Evolutionary conservation across 1,140 invertebrate species (phyloP), one percentile per base, ranked within the genome.

Genomic region (Zaprionus camerounensis): DNA sequence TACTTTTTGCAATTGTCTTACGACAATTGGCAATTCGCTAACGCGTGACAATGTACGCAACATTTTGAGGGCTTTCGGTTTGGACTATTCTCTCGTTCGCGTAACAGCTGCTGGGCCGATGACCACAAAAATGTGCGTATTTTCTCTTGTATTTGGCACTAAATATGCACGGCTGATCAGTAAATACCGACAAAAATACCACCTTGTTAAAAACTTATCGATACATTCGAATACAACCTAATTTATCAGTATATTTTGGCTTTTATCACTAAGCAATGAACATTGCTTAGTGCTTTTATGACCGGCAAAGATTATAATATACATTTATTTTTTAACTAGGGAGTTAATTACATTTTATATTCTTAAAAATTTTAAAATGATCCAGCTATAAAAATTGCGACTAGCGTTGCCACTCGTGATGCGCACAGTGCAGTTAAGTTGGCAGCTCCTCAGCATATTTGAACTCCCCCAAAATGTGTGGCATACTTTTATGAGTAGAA

Each of bases 1-100:
- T 92, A 92, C 91, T 91, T 92, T 92, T 91, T 92, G 91, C 76
- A 92, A 85, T 92, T 92, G 91, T 76, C 82, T 92, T 64, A 84
- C 81, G 76, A 92, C 77, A 76, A 90, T 77, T 76, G 91, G 91
- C 71, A 92, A 65, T 86, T 91, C 91, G 68, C n/a, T 87, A 81
- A 78, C 82, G 81, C 91, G 87, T 81, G 91, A 79, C 64, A 92
- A 70, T 68, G 84, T 78, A 80, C 91, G 91, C 80, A 92, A 82
- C 91, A 92, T 92, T 78, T 88, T 64, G 74, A 56, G 67, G 62
- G 63, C 51, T 73, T 72, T 74, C 64, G 72, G 41, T 58, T 64
- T 49, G 13, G 51, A 81, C 72, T 73, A 67, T 74, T 70, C 63
- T 69, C 62, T 69, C 59, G 66, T 73, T 70, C 75, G 65, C 78